phyloP scores from a whole-genome alignment of 2,888 invertebrate genomes.

The Nasonovia ribisnigri region DNA sequence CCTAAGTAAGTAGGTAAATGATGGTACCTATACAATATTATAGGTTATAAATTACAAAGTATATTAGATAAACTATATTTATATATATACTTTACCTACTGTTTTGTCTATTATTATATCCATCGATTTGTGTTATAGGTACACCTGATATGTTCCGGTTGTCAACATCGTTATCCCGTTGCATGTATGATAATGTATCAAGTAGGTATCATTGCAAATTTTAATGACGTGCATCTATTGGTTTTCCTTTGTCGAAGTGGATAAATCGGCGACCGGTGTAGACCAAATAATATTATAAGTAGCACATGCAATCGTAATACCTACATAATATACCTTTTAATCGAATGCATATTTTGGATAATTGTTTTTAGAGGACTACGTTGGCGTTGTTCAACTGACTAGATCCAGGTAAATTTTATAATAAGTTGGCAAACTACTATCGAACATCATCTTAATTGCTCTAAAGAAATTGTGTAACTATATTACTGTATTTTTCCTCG shows the following conservation, averaged over 20 bases:
- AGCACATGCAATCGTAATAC: background rate
- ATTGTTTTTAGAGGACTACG: background rate
- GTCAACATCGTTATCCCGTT: background rate
- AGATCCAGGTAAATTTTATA: background rate
- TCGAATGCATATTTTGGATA: background rate
- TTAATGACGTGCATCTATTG: background rate
- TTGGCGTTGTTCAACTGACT: background rate
- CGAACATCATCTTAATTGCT: background rate
- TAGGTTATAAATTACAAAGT: no score
- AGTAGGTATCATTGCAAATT: background rate
- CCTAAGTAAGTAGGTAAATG: no score
- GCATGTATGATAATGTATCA: no score
- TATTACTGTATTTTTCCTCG: background rate
- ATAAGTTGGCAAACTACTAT: background rate
- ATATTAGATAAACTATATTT: no score
- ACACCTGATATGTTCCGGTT: background rate
- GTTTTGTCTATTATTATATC: no score
- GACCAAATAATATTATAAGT: background rate
- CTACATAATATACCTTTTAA: background rate
- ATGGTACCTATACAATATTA: no score
- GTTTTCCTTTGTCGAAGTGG: background rate
- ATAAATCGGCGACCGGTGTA: background rate
- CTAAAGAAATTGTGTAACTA: background rate
- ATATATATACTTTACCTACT: no score
- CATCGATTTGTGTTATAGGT: no score